These are phyloP conservation scores for Kobus ellipsiprymnus DNA, from an alignment of 2,113 vertebrate species.

Conservation along the genomic window DNA sequence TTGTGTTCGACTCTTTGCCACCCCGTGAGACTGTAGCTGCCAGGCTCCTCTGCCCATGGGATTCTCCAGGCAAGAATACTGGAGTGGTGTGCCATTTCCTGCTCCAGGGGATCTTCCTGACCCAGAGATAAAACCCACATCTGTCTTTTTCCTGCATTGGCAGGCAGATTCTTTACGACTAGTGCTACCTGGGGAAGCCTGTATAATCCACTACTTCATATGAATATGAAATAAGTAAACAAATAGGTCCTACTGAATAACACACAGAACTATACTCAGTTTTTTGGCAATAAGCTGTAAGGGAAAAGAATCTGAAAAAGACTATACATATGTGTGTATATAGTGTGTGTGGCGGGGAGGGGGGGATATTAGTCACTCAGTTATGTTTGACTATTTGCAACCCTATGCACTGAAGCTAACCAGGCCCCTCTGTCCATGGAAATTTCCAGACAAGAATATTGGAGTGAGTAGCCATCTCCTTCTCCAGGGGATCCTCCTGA, in stretches of 20 bases:
- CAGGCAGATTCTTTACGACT: not conserved
- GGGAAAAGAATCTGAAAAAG: not conserved
- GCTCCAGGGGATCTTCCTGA: not conserved
- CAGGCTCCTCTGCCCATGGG: not conserved
- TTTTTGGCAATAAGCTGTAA: not conserved
- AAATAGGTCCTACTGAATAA: not conserved
- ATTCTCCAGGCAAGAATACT: not conserved
- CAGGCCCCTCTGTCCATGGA: no score
- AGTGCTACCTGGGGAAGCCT: not conserved
- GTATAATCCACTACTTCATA: not conserved
- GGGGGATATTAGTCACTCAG: no score
- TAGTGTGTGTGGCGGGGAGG: accelerated
- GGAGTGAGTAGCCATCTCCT: no score
- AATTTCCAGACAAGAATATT: no score
- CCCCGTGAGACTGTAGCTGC: not conserved
- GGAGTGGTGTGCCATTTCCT: not conserved
- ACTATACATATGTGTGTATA: not conserved
- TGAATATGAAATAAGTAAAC: not conserved
- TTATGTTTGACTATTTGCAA: no score
- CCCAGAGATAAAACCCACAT: not conserved
- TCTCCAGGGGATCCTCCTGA: no score
- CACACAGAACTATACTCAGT: not conserved
- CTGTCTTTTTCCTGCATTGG: not conserved
- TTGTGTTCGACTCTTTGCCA: not conserved
- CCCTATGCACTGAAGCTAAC: no score